A percentile compares a stretch with the other conserved stretches of the same genome.
Evolutionary conservation across 2,113 vertebrate species (phyloP).

Genomic region (Nycticryphes semicollaris): DNA sequence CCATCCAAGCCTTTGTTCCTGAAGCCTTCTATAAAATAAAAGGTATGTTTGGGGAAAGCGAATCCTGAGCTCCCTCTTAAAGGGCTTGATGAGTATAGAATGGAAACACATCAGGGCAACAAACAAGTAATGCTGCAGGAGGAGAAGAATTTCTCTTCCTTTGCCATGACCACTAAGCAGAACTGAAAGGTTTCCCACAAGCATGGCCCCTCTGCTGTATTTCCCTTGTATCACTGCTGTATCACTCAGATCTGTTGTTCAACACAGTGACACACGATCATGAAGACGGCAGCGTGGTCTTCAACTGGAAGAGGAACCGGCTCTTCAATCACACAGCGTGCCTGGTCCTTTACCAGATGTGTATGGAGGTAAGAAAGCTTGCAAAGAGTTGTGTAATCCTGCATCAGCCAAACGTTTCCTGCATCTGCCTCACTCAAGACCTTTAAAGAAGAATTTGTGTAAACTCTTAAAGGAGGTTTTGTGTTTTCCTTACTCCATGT

Average conservation of each 20-base stretch:
- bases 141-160: not conserved
- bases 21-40: constrained; percentile 96
- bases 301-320: constrained; percentile 94
- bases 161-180: not conserved
- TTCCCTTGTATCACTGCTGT: not conserved
- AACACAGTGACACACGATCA: constrained; percentile 86
- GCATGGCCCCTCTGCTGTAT: not conserved
- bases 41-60: constrained; percentile 69
- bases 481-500: constrained; percentile 26
- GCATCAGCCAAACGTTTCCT: not conserved
- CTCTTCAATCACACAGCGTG: constrained; percentile 95
- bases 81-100: not conserved
- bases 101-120: not conserved
- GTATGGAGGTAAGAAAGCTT: constrained; percentile 88
- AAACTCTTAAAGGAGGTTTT: not conserved
- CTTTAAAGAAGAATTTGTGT: not conserved
- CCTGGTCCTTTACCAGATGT: constrained; percentile 96
- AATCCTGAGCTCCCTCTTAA: not conserved
- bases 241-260: not conserved
- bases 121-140: not conserved
- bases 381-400: not conserved
- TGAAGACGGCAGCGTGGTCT: constrained; percentile 85
- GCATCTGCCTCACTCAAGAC: not conserved
- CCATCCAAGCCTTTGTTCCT: constrained; percentile 96
- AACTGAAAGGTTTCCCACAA: not conserved